A percentile compares a stretch with the other conserved stretches of the same genome.
Conservation (phyloP, 2,113 vertebrate species). For the Sclerurus mexicanus region DNA sequence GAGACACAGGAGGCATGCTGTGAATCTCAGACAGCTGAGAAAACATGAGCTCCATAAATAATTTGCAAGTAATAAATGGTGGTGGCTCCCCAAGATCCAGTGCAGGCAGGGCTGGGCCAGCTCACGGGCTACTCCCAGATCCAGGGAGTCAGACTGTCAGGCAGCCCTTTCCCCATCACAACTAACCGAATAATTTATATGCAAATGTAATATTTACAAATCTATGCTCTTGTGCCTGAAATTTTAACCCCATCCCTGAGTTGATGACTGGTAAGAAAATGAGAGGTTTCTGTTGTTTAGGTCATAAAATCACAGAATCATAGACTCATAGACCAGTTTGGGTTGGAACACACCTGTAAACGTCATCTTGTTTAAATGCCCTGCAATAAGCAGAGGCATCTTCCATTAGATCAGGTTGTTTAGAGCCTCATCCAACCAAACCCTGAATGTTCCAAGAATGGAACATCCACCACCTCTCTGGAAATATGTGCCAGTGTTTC, state of each 20-base stretch:
- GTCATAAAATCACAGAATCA: neutral
- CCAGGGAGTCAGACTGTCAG: neutral
- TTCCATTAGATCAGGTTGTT: neutral
- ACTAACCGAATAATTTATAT: neutral
- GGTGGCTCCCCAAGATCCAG: neutral
- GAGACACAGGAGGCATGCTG: accelerated
- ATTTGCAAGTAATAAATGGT: neutral
- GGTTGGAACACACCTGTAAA: neutral
- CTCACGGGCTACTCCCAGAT: neutral
- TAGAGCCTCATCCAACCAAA: neutral
- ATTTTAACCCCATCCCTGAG: neutral
- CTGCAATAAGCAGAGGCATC: neutral
- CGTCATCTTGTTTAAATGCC: neutral
- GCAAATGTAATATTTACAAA: neutral
- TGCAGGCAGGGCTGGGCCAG: neutral
- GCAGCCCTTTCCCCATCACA: neutral
- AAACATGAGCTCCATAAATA: neutral
- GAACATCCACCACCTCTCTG: neutral
- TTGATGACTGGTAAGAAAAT: neutral
- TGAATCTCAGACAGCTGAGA: neutral
- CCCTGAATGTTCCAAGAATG: neutral
- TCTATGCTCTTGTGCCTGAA: neutral
- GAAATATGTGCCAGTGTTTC: neutral
- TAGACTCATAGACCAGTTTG: neutral
- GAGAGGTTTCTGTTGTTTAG: neutral